A percentile compares a stretch with the other conserved stretches of the same genome.
Conservation (phyloP, 2,888 invertebrate genomes). For the Lysandra coridon region DNA sequence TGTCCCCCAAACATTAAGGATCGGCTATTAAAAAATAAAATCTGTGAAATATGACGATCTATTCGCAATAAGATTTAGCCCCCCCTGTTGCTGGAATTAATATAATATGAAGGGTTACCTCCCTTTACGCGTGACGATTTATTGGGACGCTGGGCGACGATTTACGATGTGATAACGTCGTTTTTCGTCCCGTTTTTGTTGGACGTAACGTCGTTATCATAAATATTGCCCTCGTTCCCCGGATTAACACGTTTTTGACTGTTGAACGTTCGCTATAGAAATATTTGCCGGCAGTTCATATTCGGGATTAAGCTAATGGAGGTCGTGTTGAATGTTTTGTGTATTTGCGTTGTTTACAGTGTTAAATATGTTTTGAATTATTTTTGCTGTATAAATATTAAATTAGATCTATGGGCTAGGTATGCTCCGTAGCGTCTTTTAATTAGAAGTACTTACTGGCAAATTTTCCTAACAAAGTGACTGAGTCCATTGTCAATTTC, state of each 20-base stretch:
- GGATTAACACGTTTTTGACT: conserved; percentile 31
- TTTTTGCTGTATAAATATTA: neutral
- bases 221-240: conserved; percentile 34
- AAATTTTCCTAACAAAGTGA: neutral
- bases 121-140: conserved; percentile 66
- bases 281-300: neutral
- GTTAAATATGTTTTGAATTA: neutral
- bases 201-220: conserved; percentile 41
- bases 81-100: conserved; percentile 30
- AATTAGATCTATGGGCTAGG: neutral
- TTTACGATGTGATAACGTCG: conserved; percentile 75
- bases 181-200: conserved; percentile 59
- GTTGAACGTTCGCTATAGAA: neutral
- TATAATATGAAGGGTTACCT: conserved; percentile 43
- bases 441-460: neutral
- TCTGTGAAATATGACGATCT: conserved; percentile 17
- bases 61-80: conserved; percentile 21
- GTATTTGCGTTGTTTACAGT: neutral
- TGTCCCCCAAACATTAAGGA: neutral
- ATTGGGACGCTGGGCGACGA: conserved; percentile 62
- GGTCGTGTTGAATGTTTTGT: neutral
- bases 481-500: no score
- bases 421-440: neutral
- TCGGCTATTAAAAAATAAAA: neutral
- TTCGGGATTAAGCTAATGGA: neutral